Percentiles rank a stretch among this genome's conserved stretches.
Conservation (phyloP, 2,797 vertebrate genomes). For the Ammospiza maritima region DNA sequence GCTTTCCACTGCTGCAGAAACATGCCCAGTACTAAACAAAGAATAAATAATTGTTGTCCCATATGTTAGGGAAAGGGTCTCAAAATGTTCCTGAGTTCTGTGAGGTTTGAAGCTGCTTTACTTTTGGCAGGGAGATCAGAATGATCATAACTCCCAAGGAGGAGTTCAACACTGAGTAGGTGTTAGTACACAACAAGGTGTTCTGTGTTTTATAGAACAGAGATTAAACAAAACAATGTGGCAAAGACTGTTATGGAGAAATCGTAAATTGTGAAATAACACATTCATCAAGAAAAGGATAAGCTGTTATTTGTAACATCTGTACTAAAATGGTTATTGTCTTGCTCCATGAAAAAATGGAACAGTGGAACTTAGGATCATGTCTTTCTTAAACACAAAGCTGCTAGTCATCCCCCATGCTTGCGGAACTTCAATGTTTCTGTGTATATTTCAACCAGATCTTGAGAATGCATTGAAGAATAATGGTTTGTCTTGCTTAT, state of each 20-base stretch:
- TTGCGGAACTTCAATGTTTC: constrained; percentile 22
- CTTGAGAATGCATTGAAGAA: constrained; percentile 51
- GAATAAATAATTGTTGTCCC: not conserved
- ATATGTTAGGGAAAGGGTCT: not conserved
- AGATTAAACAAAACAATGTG: not conserved
- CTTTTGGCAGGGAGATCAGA: not conserved
- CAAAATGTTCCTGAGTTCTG: not conserved
- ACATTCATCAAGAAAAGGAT: not conserved
- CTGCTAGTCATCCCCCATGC: not conserved
- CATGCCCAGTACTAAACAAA: not conserved
- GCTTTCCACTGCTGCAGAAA: not conserved
- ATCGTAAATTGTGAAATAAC: not conserved
- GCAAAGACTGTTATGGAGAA: not conserved
- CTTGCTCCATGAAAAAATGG: not conserved
- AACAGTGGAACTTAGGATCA: not conserved
- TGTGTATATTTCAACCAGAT: constrained; percentile 34
- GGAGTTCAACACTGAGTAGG: not conserved
- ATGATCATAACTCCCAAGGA: not conserved
- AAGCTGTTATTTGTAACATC: not conserved
- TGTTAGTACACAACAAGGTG: not conserved
- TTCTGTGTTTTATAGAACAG: not conserved
- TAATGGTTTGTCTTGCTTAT: constrained; percentile 47
- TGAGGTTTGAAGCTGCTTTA: not conserved
- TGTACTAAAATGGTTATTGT: not conserved
- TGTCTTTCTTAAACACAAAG: not conserved